Conservation (phyloP, 2,797 vertebrate species). For the Argya squamiceps region DNA sequence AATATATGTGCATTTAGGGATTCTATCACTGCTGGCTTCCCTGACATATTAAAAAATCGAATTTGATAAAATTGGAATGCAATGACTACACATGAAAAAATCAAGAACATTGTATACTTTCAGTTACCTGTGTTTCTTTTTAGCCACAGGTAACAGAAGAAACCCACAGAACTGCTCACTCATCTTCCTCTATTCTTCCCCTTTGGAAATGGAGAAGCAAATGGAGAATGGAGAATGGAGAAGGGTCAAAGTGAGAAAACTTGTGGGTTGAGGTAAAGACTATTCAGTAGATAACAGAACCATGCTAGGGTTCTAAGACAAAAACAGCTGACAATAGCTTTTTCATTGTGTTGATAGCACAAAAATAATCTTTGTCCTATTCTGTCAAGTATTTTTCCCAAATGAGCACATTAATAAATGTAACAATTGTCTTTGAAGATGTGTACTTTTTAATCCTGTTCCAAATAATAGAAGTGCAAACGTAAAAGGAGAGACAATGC, state of each 20-base stretch:
- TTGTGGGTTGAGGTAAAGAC: background rate
- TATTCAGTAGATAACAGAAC: background rate
- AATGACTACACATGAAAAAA: background rate
- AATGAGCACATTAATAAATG: background rate
- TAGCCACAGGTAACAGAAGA: background rate
- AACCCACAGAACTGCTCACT: rapidly evolving
- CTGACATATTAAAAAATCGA: background rate
- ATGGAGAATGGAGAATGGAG: too few species aligned
- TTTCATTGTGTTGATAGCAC: background rate
- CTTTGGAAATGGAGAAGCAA: background rate
- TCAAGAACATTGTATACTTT: background rate
- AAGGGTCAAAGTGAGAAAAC: background rate
- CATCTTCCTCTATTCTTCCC: rapidly evolving
- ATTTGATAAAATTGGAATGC: background rate
- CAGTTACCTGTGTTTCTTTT: background rate
- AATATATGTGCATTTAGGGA: background rate
- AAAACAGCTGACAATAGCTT: background rate
- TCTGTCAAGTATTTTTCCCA: background rate
- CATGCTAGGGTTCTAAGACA: background rate
- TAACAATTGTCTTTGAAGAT: background rate
- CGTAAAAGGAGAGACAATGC: background rate
- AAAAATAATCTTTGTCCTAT: background rate
- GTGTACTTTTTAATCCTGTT: background rate
- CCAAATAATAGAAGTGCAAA: background rate
- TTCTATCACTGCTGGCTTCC: background rate